Percentiles rank a stretch among this genome's conserved stretches.
These are phyloP conservation scores for Cryptosula pallasiana DNA, from an alignment of 2,888 invertebrate species.

Conservation along the genomic window DNA sequence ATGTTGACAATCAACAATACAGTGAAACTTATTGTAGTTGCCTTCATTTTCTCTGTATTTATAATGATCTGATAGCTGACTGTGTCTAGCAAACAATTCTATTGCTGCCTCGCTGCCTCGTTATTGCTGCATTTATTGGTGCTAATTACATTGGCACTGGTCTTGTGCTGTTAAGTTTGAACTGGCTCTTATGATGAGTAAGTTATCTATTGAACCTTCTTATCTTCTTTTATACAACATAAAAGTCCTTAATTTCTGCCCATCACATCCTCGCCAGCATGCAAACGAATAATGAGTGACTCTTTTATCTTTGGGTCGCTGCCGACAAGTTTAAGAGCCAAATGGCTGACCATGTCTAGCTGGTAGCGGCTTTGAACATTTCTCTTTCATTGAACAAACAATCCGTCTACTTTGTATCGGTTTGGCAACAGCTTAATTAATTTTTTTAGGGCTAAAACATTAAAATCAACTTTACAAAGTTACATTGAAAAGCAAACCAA, in stretches of 20 bases:
- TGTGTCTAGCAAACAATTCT: neutral
- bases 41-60: neutral
- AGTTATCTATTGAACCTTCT: neutral
- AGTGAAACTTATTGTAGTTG: neutral
- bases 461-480: too few species aligned
- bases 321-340: neutral
- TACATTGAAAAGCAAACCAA: too few species aligned
- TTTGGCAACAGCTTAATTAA: too few species aligned
- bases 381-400: too few species aligned
- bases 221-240: neutral
- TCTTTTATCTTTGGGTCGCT: neutral
- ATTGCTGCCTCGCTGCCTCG: neutral
- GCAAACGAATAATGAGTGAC: neutral
- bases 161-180: neutral
- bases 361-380: neutral
- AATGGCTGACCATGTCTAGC: constrained; percentile 3
- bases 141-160: constrained; percentile 18
- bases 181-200: neutral
- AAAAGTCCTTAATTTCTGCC: too few species aligned
- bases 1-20: neutral
- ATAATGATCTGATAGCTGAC: neutral
- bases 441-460: too few species aligned
- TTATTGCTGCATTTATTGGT: constrained; percentile 1
- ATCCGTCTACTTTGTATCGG: too few species aligned
- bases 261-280: too few species aligned